These are phyloP conservation scores for Dorcus hopei DNA, from an alignment of 2,888 invertebrate species.

Conservation along the genomic window DNA sequence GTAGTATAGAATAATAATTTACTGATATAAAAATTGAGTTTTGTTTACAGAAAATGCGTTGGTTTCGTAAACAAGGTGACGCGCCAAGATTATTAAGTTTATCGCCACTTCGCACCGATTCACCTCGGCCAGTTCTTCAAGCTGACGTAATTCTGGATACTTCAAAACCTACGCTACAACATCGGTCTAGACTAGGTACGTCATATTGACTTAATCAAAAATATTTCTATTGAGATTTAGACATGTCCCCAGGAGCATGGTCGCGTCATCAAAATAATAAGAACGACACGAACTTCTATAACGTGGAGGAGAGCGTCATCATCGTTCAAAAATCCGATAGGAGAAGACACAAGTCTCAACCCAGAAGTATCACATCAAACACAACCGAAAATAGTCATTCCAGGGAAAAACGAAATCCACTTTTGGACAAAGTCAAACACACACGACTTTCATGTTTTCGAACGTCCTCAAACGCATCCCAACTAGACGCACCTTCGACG, in stretches of 20 bases:
- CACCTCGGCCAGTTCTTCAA: slow-evolving; percentile 35
- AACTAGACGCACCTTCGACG: slow-evolving; percentile 45
- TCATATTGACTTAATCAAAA: slow-evolving; percentile 17
- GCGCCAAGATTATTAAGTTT: slow-evolving; percentile 68
- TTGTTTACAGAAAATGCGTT: slow-evolving; percentile 57
- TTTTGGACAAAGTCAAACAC: slow-evolving; percentile 68
- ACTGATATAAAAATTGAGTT: neutral
- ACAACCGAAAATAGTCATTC: slow-evolving; percentile 48
- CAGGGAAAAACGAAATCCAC: slow-evolving; percentile 66
- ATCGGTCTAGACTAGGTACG: slow-evolving; percentile 53
- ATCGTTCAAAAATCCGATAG: slow-evolving; percentile 57
- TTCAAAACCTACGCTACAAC: slow-evolving; percentile 21
- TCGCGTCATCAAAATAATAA: slow-evolving; percentile 59
- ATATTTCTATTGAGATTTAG: slow-evolving; percentile 41
- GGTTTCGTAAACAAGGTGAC: slow-evolving; percentile 66
- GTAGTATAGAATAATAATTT: too few relatives aligned
- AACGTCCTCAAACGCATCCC: slow-evolving; percentile 55
- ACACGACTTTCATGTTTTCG: slow-evolving; percentile 67
- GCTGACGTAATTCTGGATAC: slow-evolving; percentile 16
- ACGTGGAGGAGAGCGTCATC: slow-evolving; percentile 60
- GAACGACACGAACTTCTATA: slow-evolving; percentile 67
- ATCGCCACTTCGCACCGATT: slow-evolving; percentile 58
- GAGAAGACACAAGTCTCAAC: slow-evolving; percentile 53
- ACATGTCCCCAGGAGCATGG: slow-evolving; percentile 64
- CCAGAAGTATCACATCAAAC: slow-evolving; percentile 37